Conservation (phyloP, 2,113 vertebrate genomes). For the Phodopus roborovskii region DNA sequence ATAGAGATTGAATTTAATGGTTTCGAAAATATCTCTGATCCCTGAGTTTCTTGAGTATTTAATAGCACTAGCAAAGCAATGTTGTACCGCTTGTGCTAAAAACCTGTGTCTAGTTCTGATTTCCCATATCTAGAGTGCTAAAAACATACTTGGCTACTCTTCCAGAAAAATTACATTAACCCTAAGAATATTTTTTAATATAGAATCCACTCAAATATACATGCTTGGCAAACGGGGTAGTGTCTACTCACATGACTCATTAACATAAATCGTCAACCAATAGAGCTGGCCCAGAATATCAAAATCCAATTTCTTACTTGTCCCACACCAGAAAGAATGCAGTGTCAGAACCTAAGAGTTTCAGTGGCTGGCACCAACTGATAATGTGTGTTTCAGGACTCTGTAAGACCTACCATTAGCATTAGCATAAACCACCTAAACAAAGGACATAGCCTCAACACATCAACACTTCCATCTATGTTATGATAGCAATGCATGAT, state of each 20-base stretch:
- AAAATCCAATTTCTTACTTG: neutral
- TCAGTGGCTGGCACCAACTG: neutral
- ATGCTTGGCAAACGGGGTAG: neutral
- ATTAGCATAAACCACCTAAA: neutral
- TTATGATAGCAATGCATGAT: neutral
- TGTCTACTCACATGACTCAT: neutral
- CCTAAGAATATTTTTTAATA: neutral
- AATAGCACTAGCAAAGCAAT: slow-evolving; percentile 8
- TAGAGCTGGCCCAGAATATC: neutral
- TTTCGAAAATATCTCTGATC: neutral
- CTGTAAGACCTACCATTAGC: neutral
- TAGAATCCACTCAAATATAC: neutral
- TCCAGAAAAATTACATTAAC: slow-evolving; percentile 32
- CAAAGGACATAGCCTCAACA: neutral
- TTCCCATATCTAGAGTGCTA: neutral
- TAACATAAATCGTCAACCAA: neutral
- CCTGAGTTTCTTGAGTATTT: neutral
- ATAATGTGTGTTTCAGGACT: neutral
- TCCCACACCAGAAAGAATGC: neutral
- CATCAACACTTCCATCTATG: neutral
- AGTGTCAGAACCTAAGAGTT: neutral
- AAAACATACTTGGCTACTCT: slow-evolving; percentile 4
- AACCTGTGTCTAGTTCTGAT: neutral
- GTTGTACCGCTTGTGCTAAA: neutral
- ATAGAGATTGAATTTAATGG: neutral